Conservation (phyloP, 1,140 invertebrate species). For the Pogonus chalceus region DNA sequence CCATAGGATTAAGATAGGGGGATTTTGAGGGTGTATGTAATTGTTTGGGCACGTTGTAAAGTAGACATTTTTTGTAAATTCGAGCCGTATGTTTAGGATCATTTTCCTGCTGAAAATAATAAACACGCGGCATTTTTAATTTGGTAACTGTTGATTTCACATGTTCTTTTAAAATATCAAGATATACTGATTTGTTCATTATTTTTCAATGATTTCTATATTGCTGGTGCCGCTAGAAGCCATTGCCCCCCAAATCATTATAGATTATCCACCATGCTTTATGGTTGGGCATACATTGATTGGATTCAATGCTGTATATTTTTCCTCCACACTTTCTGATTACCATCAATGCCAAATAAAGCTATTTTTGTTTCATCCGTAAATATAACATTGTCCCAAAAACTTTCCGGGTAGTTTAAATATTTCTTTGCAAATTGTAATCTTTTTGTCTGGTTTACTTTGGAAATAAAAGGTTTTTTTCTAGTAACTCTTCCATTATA, state of each 20-base stretch:
- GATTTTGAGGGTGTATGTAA: conserved; percentile 14
- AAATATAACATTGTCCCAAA: conserved; percentile 16
- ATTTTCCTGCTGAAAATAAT: conserved; percentile 17
- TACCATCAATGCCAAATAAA: conserved; percentile 17
- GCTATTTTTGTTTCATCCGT: conserved; percentile 14
- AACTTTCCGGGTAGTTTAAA: background rate
- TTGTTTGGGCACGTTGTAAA: conserved; percentile 13
- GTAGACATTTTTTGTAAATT: conserved; percentile 18
- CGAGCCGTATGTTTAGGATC: conserved; percentile 26
- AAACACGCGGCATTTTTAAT: conserved; percentile 19
- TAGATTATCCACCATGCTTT: conserved; percentile 26
- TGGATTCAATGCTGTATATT: conserved; percentile 5
- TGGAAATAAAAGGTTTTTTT: conserved; percentile 9
- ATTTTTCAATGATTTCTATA: conserved; percentile 26
- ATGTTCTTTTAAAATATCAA: conserved; percentile 20
- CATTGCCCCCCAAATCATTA: conserved; percentile 34
- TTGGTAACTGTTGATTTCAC: conserved; percentile 17
- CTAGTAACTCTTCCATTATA: no score
- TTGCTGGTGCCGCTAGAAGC: conserved; percentile 22
- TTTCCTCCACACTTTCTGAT: conserved; percentile 15
- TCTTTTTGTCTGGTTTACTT: conserved; percentile 1
- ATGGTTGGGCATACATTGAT: conserved; percentile 16
- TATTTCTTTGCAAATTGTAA: conserved; percentile 13
- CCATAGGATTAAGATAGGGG: conserved; percentile 19
- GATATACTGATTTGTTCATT: conserved; percentile 25